A percentile compares a stretch with the other conserved stretches of the same genome.
Conservation (phyloP, 2,797 vertebrate genomes). For the Numenius phaeopus region DNA sequence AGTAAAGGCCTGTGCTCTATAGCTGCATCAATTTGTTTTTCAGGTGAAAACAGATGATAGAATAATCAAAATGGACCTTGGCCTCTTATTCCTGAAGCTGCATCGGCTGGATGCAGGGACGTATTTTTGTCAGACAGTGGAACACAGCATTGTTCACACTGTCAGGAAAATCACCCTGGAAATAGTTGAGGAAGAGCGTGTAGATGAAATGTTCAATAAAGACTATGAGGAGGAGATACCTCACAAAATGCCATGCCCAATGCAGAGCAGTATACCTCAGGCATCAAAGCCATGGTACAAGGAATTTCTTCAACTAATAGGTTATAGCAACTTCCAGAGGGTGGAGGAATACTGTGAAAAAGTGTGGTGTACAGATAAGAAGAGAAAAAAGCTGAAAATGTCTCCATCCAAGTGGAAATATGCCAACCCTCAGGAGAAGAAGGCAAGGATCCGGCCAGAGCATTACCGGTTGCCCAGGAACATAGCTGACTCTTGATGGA, state of each 20-base stretch:
- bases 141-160: constrained; percentile 92
- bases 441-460: constrained; percentile 80
- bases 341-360: constrained; percentile 98
- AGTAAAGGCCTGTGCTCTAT: neutral
- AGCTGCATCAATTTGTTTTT: neutral
- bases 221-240: constrained; percentile 76
- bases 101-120: constrained; percentile 86
- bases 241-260: constrained; percentile 78
- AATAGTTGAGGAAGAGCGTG: constrained; percentile 87
- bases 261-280: constrained; percentile 81
- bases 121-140: constrained; percentile 95
- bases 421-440: constrained; percentile 83
- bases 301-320: constrained; percentile 95
- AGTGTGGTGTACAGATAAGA: constrained; percentile 95
- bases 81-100: constrained; percentile 90
- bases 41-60: constrained; percentile 91
- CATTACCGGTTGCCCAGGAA: constrained; percentile 91
- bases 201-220: constrained; percentile 85
- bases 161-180: constrained; percentile 88
- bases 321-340: constrained; percentile 92
- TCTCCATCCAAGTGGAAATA: constrained; percentile 88
- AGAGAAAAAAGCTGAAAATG: constrained; percentile 90
- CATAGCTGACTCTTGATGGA: constrained; percentile 82
- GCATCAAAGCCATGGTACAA: constrained; percentile 90
- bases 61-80: constrained; percentile 89